Evolutionary conservation across 2,888 invertebrate species (phyloP).

Genomic region (Lordiphosa fenestrarum): DNA sequence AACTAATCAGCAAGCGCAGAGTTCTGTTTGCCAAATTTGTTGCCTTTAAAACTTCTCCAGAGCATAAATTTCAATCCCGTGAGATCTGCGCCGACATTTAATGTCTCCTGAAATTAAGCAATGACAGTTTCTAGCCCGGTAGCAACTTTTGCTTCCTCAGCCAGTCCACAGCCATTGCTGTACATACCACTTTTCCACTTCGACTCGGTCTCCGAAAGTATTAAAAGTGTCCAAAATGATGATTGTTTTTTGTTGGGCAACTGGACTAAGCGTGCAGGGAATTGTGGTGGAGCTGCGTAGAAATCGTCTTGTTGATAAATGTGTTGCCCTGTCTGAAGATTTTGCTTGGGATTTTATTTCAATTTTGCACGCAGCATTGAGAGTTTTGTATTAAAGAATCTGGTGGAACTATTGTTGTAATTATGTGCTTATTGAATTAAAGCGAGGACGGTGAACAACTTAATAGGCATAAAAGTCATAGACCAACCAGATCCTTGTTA

Average conservation of each 20-base stretch:
- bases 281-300: slow-evolving; percentile 36
- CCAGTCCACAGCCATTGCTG: slow-evolving; percentile 41
- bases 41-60: slow-evolving; percentile 55
- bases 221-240: slow-evolving; percentile 78
- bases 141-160: slow-evolving; percentile 8
- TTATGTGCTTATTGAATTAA: slow-evolving; percentile 66
- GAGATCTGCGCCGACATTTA: slow-evolving; percentile 55
- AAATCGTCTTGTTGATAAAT: slow-evolving; percentile 42
- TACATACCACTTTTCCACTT: slow-evolving; percentile 52
- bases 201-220: slow-evolving; percentile 64
- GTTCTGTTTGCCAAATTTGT: slow-evolving; percentile 14
- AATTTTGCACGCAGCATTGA: slow-evolving; percentile 41
- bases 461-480: slow-evolving; percentile 33
- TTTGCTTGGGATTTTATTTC: slow-evolving; percentile 58
- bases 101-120: slow-evolving; percentile 71
- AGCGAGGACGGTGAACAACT: slow-evolving; percentile 34
- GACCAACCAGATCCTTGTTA: slow-evolving; percentile 33
- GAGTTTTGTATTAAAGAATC: slow-evolving; percentile 12
- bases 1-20: slow-evolving; percentile 34
- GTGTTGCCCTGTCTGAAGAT: slow-evolving; percentile 26
- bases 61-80: slow-evolving; percentile 70
- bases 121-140: slow-evolving; percentile 29
- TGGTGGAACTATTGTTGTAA: slow-evolving; percentile 38
- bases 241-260: slow-evolving; percentile 76
- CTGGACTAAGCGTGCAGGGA: slow-evolving; percentile 49